Evolutionary conservation across 1,140 invertebrate species (phyloP).

Genomic region (Aphelinus atriplicis): DNA sequence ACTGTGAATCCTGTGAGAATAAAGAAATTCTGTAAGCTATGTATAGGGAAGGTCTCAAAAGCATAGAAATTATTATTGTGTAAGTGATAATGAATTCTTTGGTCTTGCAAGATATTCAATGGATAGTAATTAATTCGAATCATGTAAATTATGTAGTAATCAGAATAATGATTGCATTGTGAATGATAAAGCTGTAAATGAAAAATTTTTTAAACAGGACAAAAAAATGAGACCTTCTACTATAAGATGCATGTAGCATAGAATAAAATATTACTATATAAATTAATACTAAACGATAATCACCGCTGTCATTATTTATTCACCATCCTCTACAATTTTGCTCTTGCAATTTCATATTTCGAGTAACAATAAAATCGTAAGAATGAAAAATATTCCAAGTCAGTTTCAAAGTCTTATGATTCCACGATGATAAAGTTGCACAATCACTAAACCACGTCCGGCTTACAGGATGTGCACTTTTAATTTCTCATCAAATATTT

Average conservation of each 20-base stretch:
- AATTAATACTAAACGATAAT: conserved; percentile 34
- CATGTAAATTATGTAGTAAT: background rate
- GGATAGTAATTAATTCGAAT: background rate
- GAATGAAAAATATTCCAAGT: background rate
- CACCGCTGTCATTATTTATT: conserved; percentile 14
- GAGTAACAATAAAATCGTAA: background rate
- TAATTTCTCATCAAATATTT: too few relatives aligned
- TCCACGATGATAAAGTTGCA: too few relatives aligned
- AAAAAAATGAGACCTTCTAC: conserved; percentile 29
- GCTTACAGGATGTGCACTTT: too few relatives aligned
- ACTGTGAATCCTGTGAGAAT: conserved; percentile 1
- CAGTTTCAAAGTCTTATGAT: too few relatives aligned
- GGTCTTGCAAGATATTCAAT: background rate
- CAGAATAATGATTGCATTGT: too few relatives aligned
- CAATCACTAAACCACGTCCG: too few relatives aligned
- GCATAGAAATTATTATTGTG: background rate
- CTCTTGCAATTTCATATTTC: too few relatives aligned
- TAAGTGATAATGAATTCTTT: too few relatives aligned
- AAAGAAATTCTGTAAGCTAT: conserved; percentile 23
- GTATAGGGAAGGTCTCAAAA: conserved; percentile 31
- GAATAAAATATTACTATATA: conserved; percentile 36
- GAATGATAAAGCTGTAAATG: too few relatives aligned
- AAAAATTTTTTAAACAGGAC: background rate
- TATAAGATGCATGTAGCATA: conserved; percentile 36
- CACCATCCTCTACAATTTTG: background rate